Evolutionary conservation across 2,888 invertebrate species (phyloP).

Genomic region (Atethmia centrago): DNA sequence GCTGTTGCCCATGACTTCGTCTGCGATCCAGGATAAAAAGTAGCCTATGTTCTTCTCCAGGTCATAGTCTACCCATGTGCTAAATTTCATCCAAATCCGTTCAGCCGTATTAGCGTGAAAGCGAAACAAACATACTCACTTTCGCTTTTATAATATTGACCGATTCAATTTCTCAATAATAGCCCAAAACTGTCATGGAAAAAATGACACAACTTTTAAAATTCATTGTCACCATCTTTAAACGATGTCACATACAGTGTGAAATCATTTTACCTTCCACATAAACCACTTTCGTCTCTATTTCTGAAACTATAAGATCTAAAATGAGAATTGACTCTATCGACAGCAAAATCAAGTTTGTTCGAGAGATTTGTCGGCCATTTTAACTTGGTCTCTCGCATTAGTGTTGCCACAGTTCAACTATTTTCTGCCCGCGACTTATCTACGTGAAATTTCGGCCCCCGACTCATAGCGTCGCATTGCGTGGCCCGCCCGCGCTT

Average conservation of each 20-base stretch:
- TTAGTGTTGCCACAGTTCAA: neutral
- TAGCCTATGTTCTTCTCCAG: too few species aligned
- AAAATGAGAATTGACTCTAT: neutral
- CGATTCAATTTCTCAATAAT: conserved; percentile 22
- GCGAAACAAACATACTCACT: too few species aligned
- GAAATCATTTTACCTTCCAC: neutral
- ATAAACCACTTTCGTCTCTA: conserved; percentile 10
- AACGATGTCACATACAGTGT: conserved; percentile 32
- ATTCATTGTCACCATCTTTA: conserved; percentile 41
- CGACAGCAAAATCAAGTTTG: conserved; percentile 26
- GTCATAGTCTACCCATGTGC: too few species aligned
- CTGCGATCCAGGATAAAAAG: too few species aligned
- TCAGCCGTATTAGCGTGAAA: too few species aligned
- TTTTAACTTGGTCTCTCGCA: conserved; percentile 10
- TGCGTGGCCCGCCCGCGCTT: too few species aligned
- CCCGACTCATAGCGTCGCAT: neutral
- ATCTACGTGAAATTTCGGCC: too few species aligned
- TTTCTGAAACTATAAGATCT: neutral
- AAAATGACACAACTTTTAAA: conserved; percentile 18
- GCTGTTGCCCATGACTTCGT: too few species aligned
- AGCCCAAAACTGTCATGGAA: conserved; percentile 32
- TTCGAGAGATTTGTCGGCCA: conserved; percentile 19
- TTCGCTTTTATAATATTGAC: neutral
- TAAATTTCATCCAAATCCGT: too few species aligned
- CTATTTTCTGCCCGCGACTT: neutral